Evolutionary conservation across 2,113 vertebrate species (phyloP).

Genomic region (Scartelaos histophorus): DNA sequence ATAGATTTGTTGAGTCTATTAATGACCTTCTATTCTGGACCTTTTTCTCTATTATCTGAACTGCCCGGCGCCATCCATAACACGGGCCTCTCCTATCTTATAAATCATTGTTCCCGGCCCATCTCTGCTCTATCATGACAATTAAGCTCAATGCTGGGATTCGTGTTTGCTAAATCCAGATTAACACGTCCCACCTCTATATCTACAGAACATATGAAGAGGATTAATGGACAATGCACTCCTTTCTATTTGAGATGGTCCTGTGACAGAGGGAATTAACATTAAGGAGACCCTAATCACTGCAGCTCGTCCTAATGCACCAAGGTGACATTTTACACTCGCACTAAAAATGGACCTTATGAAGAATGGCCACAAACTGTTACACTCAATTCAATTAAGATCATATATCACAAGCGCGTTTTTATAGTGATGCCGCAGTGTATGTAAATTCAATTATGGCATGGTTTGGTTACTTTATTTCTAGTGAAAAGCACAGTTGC

Average conservation of each 20-base stretch:
- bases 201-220: slow-evolving; percentile 56
- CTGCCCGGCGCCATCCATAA: slow-evolving; percentile 59
- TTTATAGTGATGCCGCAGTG: background rate
- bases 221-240: slow-evolving; percentile 63
- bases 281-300: slow-evolving; percentile 36
- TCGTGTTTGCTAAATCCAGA: slow-evolving; percentile 71
- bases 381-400: slow-evolving; percentile 5
- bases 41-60: slow-evolving; percentile 63
- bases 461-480: background rate
- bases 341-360: slow-evolving; percentile 2
- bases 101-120: slow-evolving; percentile 59
- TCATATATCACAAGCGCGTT: background rate
- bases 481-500: background rate
- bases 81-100: slow-evolving; percentile 49
- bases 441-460: background rate
- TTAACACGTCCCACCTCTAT: slow-evolving; percentile 56
- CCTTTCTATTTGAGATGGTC: slow-evolving; percentile 50
- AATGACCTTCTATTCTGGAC: slow-evolving; percentile 70
- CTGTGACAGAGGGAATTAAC: slow-evolving; percentile 49
- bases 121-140: slow-evolving; percentile 50
- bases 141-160: slow-evolving; percentile 58
- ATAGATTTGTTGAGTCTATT: slow-evolving; percentile 70
- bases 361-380: slow-evolving; percentile 1
- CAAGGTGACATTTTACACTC: slow-evolving; percentile 24
- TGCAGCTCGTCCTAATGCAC: slow-evolving; percentile 26